Percentiles rank a stretch among this genome's conserved stretches.
phyloP scores from a whole-genome alignment of 2,113 vertebrate genomes.

The Eonycteris spelaea region DNA sequence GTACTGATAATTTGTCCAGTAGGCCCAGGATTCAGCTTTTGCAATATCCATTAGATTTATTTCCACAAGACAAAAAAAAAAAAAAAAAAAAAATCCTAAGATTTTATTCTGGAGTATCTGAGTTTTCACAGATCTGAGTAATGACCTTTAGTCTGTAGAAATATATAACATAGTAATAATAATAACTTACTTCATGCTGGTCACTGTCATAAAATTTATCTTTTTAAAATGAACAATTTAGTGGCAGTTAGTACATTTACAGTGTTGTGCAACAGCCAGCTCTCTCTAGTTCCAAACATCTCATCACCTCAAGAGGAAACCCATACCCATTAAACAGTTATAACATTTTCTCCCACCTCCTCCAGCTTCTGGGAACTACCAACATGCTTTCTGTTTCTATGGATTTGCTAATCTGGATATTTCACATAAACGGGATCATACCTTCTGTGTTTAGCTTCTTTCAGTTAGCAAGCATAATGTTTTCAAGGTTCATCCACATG shows the following conservation, averaged over 20 bases:
- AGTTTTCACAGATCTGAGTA: not conserved
- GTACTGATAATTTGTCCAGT: not conserved
- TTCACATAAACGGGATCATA: not conserved
- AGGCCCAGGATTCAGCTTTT: conserved; percentile 6
- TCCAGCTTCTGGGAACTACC: not conserved
- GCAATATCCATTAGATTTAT: not conserved
- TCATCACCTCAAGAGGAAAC: conserved; percentile 12
- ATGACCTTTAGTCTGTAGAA: not conserved
- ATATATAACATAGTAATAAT: not conserved
- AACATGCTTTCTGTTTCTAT: not conserved
- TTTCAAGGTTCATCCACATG: not conserved
- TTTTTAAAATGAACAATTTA: conserved; percentile 21
- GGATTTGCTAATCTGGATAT: not conserved
- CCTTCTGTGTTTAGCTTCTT: not conserved
- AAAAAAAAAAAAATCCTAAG: not conserved
- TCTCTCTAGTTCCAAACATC: not conserved
- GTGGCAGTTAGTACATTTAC: not conserved
- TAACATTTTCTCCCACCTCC: not conserved
- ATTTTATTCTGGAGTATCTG: not conserved
- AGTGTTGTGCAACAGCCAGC: not conserved
- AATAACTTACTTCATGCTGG: not conserved
- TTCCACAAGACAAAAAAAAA: not conserved
- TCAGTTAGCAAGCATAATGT: not conserved
- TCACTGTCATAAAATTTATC: not conserved
- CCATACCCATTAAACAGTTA: not conserved